Evolutionary conservation across 2,113 vertebrate species (phyloP), one percentile per base, ranked within the genome.

Genomic region (Mesitornis unicolor): DNA sequence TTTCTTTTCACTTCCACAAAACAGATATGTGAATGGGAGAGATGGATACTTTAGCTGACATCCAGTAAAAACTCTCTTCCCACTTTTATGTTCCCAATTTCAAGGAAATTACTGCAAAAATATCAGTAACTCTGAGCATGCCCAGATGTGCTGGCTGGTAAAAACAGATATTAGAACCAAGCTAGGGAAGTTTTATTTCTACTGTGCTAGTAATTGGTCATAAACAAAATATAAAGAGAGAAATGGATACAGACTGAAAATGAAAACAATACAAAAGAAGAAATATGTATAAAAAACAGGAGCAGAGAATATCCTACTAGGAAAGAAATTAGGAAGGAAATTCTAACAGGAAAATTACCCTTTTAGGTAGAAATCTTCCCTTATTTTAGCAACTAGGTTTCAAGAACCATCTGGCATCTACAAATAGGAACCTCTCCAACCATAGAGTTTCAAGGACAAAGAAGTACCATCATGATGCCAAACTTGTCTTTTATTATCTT

Each of bases 391-490:
- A 35, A 51, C 10, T 13, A 40, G 26, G 3, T 70, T 87, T 84
- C 64, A 78, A 81, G 60, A 93, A 67, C 12, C 26, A 68, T 25
- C 70, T 75, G 65, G 35, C 65, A 77, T 17, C 57, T 87, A 63
- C 38, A 89, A 22, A 57, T 16, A 18, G 13, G 42, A 86, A 45
- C 35, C 4, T 50, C 38, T 94, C 35, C 69, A 71, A 10, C 18
- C 51, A 75, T 26, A 56, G 69, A 35, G 43, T 70, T 91, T 91
- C 92, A 95, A 95, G 77, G 93, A 75, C 87, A 81, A 94, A 91
- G 40, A 33, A 73, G 28, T 48, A 74, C 42, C 65, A 63, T 51
- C 22, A 63, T 11, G n/a, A 84, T 79, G 33, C 38, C 74, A 91
- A 84, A 84, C 7, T 6, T 67, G 24, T 21, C 56, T 87, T 91